A percentile compares a stretch with the other conserved stretches of the same genome.
Conservation (phyloP, 2,113 vertebrate genomes). For the Hylia prasina region DNA sequence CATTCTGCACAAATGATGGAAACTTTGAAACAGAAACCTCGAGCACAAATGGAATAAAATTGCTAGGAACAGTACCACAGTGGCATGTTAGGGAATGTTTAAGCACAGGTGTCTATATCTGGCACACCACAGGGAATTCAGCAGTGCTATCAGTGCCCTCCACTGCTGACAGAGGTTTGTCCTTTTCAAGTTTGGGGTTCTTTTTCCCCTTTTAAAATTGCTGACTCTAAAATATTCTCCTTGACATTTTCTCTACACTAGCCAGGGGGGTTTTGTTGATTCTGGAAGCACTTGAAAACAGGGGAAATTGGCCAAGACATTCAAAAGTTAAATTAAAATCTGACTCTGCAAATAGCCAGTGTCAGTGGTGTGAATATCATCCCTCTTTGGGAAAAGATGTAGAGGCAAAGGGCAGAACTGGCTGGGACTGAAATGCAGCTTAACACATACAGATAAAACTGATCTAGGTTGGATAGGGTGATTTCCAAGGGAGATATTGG, state of each 20-base stretch:
- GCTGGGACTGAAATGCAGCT: not conserved
- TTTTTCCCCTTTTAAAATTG: not conserved
- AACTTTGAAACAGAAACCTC: not conserved
- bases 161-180: not conserved
- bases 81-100: not conserved
- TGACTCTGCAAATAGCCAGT: constrained; percentile 23
- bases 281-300: constrained; percentile 38
- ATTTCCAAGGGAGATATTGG: not conserved
- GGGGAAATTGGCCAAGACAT: constrained; percentile 2
- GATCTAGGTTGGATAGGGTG: not conserved
- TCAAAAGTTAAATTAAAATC: constrained; percentile 37
- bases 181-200: not conserved
- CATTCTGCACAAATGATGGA: accelerated
- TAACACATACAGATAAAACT: not conserved
- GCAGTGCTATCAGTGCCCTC: not conserved
- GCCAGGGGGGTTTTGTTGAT: not conserved
- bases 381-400: not conserved
- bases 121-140: not conserved
- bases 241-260: constrained; percentile 36
- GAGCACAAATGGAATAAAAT: not conserved
- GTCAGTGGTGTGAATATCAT: not conserved
- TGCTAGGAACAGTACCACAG: not conserved
- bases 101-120: not conserved
- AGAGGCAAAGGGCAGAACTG: not conserved
- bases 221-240: not conserved